phyloP scores from a whole-genome alignment of 2,797 vertebrate genomes.

The Leucoraja ocellata region DNA sequence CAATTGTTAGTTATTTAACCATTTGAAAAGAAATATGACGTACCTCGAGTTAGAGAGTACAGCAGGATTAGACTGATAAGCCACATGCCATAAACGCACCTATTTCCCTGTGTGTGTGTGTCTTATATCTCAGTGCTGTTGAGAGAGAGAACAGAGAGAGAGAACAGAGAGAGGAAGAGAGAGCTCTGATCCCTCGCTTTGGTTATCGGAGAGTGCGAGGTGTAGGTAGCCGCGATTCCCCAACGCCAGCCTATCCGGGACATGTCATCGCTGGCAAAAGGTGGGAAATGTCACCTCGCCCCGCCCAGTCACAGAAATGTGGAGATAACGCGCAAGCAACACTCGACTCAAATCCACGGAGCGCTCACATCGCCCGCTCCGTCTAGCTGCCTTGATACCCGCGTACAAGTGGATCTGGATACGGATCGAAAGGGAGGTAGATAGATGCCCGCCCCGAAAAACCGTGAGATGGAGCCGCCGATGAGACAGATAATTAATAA shows the following conservation, averaged over 20 bases:
- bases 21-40: conserved; percentile 43
- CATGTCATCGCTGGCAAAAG: conserved; percentile 30
- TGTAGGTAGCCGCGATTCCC: neutral
- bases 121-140: conserved; percentile 18
- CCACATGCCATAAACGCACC: conserved; percentile 98
- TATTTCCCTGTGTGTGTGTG: conserved; percentile 59
- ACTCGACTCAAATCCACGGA: neutral
- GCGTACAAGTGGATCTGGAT: neutral
- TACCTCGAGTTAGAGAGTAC: conserved; percentile 94
- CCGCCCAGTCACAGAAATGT: conserved; percentile 31
- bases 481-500: neutral
- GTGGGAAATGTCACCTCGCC: neutral
- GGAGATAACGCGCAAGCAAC: conserved; percentile 3
- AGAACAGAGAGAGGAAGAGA: neutral
- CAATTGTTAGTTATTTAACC: neutral
- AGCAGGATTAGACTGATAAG: conserved; percentile 98
- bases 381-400: neutral
- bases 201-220: conserved; percentile 3
- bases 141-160: neutral
- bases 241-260: conserved; percentile 2
- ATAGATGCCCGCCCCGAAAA: neutral
- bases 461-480: neutral
- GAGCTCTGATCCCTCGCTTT: conserved; percentile 30
- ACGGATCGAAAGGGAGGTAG: neutral
- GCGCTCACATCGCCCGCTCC: neutral